Evolutionary conservation across 2,113 vertebrate species (phyloP), one percentile per base, ranked within the genome.

Genomic region (Malurus cyaneus): DNA sequence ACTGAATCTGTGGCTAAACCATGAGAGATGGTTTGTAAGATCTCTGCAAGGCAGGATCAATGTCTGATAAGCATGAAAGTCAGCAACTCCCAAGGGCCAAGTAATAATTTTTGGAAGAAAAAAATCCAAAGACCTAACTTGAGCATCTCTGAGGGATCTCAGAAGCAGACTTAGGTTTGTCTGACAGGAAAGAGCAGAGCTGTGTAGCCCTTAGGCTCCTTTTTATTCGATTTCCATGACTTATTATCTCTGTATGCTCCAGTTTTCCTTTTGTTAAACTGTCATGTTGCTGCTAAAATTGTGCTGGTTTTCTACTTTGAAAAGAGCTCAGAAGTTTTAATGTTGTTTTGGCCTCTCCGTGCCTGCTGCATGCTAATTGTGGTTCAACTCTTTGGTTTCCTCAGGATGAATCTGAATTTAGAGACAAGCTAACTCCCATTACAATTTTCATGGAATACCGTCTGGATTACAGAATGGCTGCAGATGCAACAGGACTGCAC

Each of bases 371-470:
- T 46, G 46, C 47, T 52, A 69, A 59, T 29, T 77, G 28, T 44
- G 69, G 42, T 69, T 72, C 4, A 57, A 57, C 46, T 47, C 5
- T 73, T 61, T 77, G 79, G 1, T 93, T 90, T 93, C 67, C 86
- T 70, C 94, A 99, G 99, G 99, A 99, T 94, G 99, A 99, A 53
- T 98, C 98, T 9, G 99, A 99, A 90, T 99, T 99, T 88, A 98
- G 98, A 93, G 99, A 99, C 97, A 99, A 99, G 91, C 98, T 99
- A 80, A 99, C 99, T 28, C 99, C 99, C 25, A 99, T 99, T 82
- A 99, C 99, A 6, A 97, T 99, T 92, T 98, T 98, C 54, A 99
- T 99, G 99, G 99, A 99, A 80, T 99, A 98, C 93, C 98, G 95
- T 12, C 96, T 99, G 97, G 98, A 99, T 98, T 98, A 98, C 61